phyloP scores from a whole-genome alignment of 2,888 invertebrate genomes.

The Polyommatus icarus region DNA sequence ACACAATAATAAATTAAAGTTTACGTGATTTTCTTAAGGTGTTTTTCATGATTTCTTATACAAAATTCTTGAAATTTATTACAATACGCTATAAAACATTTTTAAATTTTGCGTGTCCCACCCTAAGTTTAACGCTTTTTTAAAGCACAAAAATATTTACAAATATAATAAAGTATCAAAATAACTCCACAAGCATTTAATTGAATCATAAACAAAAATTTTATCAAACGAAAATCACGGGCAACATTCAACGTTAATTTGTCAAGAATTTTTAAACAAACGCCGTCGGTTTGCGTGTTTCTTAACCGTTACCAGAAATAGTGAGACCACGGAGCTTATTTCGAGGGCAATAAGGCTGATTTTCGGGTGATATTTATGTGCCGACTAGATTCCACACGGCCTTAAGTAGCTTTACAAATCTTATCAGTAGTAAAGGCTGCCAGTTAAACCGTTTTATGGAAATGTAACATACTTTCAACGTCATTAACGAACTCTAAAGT shows the following conservation, averaged over 20 bases:
- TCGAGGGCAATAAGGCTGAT: constrained; percentile 4
- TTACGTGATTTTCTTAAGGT: background rate
- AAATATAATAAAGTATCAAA: constrained; percentile 3
- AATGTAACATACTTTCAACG: constrained; percentile 41
- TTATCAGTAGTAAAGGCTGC: constrained; percentile 43
- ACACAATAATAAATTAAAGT: background rate
- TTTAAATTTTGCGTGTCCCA: background rate
- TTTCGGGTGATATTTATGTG: constrained; percentile 9
- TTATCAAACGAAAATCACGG: constrained; percentile 14
- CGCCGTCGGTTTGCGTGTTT: constrained; percentile 27
- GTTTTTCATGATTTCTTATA: background rate
- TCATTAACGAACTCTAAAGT: constrained; percentile 37
- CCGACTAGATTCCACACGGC: constrained; percentile 33
- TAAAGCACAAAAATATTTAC: background rate
- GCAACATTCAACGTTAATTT: constrained; percentile 30
- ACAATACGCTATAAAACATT: background rate
- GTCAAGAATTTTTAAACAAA: constrained; percentile 32
- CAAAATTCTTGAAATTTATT: background rate
- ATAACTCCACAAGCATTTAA: constrained; percentile 29
- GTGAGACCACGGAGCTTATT: background rate
- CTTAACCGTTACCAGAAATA: constrained; percentile 21
- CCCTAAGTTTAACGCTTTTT: background rate
- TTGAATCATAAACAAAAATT: constrained; percentile 32
- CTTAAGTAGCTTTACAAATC: constrained; percentile 42
- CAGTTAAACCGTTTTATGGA: constrained; percentile 41